Conservation (phyloP, 2,888 invertebrate species). For the Sinohyriopsis cumingii region DNA sequence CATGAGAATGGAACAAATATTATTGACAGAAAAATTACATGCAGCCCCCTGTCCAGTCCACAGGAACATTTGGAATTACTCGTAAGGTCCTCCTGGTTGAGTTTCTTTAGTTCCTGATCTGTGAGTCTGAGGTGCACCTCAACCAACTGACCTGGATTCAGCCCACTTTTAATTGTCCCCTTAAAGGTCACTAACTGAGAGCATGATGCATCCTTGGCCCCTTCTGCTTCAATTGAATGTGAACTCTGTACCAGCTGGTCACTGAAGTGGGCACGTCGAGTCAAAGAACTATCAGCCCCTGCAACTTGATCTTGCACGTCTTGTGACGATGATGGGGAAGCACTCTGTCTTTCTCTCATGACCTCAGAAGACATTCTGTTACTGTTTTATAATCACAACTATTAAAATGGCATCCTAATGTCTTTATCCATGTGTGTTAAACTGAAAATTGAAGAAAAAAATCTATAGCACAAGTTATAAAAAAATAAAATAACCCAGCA, state of each 20-base stretch:
- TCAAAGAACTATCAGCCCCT: slow-evolving; percentile 17
- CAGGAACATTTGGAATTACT: slow-evolving; percentile 72
- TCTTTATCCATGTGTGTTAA: no score
- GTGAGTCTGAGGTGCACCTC: slow-evolving; percentile 79
- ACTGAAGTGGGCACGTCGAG: slow-evolving; percentile 25
- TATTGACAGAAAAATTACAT: slow-evolving; percentile 79
- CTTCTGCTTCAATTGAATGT: slow-evolving; percentile 31
- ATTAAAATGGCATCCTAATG: no score
- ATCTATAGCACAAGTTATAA: no score
- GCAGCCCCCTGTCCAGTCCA: slow-evolving; percentile 78
- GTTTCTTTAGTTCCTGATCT: slow-evolving; percentile 80
- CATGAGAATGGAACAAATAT: slow-evolving; percentile 81
- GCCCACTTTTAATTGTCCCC: slow-evolving; percentile 78
- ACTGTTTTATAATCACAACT: no score
- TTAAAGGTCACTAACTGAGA: slow-evolving; percentile 32
- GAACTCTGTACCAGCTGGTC: slow-evolving; percentile 33
- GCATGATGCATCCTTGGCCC: slow-evolving; percentile 14
- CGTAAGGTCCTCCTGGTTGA: slow-evolving; percentile 74
- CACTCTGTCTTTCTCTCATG: no score
- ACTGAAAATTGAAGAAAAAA: no score
- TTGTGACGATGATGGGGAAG: not conserved
- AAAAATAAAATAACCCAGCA: no score
- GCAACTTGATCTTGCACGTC: not conserved
- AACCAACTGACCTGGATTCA: slow-evolving; percentile 77
- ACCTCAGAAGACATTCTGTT: no score